Base-by-base conservation (phyloP, 2,888 invertebrate genomes). In the Morinoia aosen region DNA sequence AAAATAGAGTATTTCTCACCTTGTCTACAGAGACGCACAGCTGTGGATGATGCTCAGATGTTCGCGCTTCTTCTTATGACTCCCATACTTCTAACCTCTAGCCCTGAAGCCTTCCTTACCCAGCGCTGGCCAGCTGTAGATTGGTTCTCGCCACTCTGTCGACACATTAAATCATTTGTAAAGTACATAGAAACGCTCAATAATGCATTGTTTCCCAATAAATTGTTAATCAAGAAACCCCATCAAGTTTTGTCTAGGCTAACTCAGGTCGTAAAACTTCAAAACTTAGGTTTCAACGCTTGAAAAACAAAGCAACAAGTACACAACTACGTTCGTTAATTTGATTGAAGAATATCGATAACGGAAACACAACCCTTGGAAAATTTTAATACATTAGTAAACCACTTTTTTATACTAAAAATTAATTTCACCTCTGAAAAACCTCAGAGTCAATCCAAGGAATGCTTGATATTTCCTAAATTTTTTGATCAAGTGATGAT, bases 31-130 rank as follows among this genome's bases (percentile, higher is more conserved):
- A 97, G 95, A 98, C 58, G 40, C 61, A 97, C 57, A 97, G 97
- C 64, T 97, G 97, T 95, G 97, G 97, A 95, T 97, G 97, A 96
- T 97, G 97, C 93, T 97, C 97, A 96, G 97, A 97, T 96, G 97
- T 97, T 40, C 97, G 97, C 91, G 97, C 97, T 95, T 97, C 97
- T 48, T 97, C 97, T 96, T 97, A 97, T 91, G 97, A 97, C 5
- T 97, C 97, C 98, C 98, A 98, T 95, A 97, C 97, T 96, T 97
- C 97, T 64, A 98, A 97, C 96, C 97, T 97, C 96, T 98, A 98
- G 95, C 97, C 97, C 97, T 97, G 97, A 94, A 98, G 97, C n/a
- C n/a, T n/a, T n/a, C 91, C 97, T 97, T 96, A 97, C 98, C 98
- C 96, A 96, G 11, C 95, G 95, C 90, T 94, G 88, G 39, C 88